phyloP scores from a whole-genome alignment of 2,888 invertebrate species.

The Plagiodera versicolora region DNA sequence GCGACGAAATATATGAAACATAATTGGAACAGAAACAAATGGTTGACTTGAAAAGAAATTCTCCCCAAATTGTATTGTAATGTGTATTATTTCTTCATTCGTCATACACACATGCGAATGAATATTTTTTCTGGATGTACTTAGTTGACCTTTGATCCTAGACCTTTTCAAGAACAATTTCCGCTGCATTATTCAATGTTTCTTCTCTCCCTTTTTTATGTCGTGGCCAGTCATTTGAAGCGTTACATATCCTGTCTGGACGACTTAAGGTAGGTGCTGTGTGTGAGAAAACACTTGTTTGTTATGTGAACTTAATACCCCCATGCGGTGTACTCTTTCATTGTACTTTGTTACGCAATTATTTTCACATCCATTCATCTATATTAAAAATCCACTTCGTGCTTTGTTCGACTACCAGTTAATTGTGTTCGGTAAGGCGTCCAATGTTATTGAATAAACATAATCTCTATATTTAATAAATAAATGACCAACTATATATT shows the following conservation, averaged over 20 bases:
- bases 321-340: neutral
- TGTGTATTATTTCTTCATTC: no score
- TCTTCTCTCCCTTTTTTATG: constrained; percentile 24
- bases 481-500: no score
- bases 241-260: constrained; percentile 38
- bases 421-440: no score
- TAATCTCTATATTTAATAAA: no score
- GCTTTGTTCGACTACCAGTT: neutral
- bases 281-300: constrained; percentile 11
- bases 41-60: no score
- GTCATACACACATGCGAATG: no score
- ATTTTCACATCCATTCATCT: neutral
- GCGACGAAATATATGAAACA: no score
- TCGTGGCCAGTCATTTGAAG: constrained; percentile 38
- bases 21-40: no score
- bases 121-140: neutral
- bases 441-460: no score
- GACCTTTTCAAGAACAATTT: constrained; percentile 38
- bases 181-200: constrained; percentile 37
- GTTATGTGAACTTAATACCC: neutral
- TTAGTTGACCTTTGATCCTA: constrained; percentile 24
- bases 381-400: neutral
- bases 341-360: neutral
- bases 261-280: neutral
- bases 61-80: no score